Percentiles rank a stretch among this genome's conserved stretches.
Conservation (phyloP, 2,113 vertebrate species). For the Argyrosomus japonicus region DNA sequence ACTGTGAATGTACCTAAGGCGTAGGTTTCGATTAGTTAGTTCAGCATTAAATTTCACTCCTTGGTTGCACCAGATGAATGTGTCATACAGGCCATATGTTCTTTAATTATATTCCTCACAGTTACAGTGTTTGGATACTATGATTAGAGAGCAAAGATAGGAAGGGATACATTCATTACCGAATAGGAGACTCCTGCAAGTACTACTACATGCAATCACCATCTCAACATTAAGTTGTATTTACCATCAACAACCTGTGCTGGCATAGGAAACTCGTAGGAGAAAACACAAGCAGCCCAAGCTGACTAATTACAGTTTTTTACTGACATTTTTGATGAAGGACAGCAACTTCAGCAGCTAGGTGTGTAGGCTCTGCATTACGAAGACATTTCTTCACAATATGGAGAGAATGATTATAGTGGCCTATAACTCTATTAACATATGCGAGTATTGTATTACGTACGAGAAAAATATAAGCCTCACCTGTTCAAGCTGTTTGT, state of each 20-base stretch:
- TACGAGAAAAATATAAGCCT: background rate
- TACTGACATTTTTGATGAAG: background rate
- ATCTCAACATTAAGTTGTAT: background rate
- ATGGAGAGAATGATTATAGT: background rate
- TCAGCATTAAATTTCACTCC: background rate
- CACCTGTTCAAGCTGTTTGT: background rate
- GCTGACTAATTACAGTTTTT: background rate
- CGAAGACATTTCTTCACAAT: background rate
- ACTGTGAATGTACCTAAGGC: background rate
- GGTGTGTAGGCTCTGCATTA: background rate
- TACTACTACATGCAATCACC: background rate
- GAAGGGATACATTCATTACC: background rate
- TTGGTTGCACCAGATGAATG: background rate
- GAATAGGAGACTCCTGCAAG: background rate
- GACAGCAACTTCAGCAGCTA: background rate
- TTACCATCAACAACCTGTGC: no score
- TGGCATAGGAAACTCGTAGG: background rate
- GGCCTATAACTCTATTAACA: background rate
- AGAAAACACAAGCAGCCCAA: background rate
- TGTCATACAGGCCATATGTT: background rate
- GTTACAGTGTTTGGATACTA: background rate
- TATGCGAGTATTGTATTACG: background rate
- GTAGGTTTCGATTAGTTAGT: background rate
- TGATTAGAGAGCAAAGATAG: background rate
- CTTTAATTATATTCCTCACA: background rate